Evolutionary conservation across 2,888 invertebrate species (phyloP), one percentile per base, ranked within the genome.

Genomic region (Pecten maximus): DNA sequence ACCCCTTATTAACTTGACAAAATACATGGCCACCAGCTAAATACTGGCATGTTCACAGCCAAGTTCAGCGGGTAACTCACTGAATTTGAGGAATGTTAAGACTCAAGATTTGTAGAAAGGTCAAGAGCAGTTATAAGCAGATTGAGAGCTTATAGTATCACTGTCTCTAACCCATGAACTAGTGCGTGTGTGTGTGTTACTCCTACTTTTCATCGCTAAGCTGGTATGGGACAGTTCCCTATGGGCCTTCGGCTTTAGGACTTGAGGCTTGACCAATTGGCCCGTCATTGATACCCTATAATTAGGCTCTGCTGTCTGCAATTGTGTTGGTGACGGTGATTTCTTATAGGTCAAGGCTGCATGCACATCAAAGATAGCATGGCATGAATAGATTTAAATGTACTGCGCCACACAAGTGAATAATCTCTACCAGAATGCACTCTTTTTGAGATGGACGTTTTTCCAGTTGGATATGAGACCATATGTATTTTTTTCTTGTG

Each of bases 121-220:
- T 74, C 74, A 74, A 74, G 74, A 74, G 35, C 74, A 35, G 16
- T 35, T 54, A 44, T 44, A 74, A 74, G 28, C 74, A 74, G 74
- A 74, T 74, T 35, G 35, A 74, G 6, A 35, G 74, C 74, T 74
- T 74, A 74, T 74, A 74, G 74, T 74, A 74, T 74, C 74, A 74
- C 74, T 35, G 74, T 74, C 35, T 35, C 74, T 74, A 74, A 35
- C 60, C 60, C 28, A 60, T n/a, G n/a, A n/a, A n/a, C n/a, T n/a
- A n/a, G n/a, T n/a, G 60, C 16, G 28, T 28, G 10, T 6, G 8
- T 3, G 15, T 28, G 35, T 6, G 12, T 74, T 4, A 74, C 23
- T 54, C 23, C n/a, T 2, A 54, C 54, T 54, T n/a, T 2, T n/a
- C n/a, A 54, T 15, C n/a, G n/a, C 54, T 54, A 35, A 74, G 74